A percentile compares a stretch with the other conserved stretches of the same genome.
These are phyloP conservation scores for Prenolepis imparis DNA, from an alignment of 2,888 invertebrate species.

Conservation along the genomic window DNA sequence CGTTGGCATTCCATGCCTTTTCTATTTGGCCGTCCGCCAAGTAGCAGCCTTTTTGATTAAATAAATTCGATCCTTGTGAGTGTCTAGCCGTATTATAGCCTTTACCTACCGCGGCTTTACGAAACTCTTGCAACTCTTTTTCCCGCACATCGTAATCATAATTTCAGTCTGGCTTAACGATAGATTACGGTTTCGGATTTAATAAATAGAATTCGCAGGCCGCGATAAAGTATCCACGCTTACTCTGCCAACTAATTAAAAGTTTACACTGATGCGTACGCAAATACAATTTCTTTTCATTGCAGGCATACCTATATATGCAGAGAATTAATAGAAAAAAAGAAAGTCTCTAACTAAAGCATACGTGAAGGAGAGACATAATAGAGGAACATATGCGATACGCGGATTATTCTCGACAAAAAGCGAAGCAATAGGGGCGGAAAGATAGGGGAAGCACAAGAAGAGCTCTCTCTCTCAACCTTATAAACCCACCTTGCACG, in stretches of 20 bases:
- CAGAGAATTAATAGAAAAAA: slow-evolving; percentile 8
- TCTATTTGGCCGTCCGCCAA: slow-evolving; percentile 51
- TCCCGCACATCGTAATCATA: not conserved
- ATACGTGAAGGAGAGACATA: not conserved
- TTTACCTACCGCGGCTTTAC: not conserved
- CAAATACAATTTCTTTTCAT: not conserved
- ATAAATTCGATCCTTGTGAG: slow-evolving; percentile 42
- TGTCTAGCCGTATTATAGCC: slow-evolving; percentile 22
- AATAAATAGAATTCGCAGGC: not conserved
- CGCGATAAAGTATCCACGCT: not conserved
- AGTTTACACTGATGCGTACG: not conserved
- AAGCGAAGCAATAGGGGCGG: slow-evolving; percentile 66
- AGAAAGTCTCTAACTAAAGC: not conserved
- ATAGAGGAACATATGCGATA: not conserved
- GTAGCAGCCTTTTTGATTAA: slow-evolving; percentile 37
- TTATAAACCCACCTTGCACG: slow-evolving; percentile 29
- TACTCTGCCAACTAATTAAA: slow-evolving; percentile 10
- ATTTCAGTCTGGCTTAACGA: not conserved
- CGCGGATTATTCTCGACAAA: slow-evolving; percentile 56
- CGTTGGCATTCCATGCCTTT: slow-evolving; percentile 48
- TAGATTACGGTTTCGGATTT: not conserved
- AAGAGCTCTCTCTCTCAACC: slow-evolving; percentile 58
- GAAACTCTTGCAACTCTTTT: too few relatives aligned
- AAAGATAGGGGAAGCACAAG: slow-evolving; percentile 66
- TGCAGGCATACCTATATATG: not conserved